Evolutionary conservation across 2,797 vertebrate species (phyloP).

Genomic region (Phataginus tricuspis): DNA sequence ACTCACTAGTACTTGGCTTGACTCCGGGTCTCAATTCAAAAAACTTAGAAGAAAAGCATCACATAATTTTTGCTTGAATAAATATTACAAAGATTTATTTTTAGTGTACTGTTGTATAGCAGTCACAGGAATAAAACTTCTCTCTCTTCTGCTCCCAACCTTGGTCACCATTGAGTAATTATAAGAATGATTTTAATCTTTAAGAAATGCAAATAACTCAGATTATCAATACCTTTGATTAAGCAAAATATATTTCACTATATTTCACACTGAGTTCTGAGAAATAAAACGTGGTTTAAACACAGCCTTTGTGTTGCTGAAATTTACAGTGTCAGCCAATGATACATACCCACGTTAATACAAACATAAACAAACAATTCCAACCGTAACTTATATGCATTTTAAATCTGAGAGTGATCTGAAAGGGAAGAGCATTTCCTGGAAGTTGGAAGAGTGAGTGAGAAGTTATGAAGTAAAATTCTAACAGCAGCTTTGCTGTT

Average conservation of each 20-base stretch:
- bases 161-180: background rate
- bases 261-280: background rate
- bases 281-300: background rate
- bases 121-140: background rate
- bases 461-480: background rate
- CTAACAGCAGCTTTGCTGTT: background rate
- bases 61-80: background rate
- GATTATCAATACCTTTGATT: background rate
- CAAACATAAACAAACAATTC: background rate
- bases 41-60: background rate
- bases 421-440: background rate
- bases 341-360: background rate
- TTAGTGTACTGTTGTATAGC: background rate
- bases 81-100: background rate
- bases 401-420: background rate
- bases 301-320: background rate
- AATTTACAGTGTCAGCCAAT: background rate
- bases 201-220: background rate
- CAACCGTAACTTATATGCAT: background rate
- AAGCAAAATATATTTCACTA: background rate
- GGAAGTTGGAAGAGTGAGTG: background rate
- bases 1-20: constrained; percentile 49
- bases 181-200: background rate
- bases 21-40: constrained; percentile 15
- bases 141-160: background rate